Evolutionary conservation across 2,888 invertebrate species (phyloP).

Genomic region (Chesias legatella): DNA sequence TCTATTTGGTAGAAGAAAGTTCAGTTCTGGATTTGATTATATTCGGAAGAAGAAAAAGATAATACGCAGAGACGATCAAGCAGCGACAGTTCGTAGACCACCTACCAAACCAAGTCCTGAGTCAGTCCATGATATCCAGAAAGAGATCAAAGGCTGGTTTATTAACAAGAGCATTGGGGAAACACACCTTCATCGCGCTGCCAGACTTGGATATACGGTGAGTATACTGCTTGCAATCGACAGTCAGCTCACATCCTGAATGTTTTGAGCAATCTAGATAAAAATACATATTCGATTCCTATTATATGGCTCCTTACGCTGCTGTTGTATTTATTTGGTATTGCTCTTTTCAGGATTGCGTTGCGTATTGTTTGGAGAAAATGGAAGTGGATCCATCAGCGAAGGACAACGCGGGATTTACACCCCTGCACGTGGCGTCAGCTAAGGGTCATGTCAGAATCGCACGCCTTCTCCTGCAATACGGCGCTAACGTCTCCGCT

Average conservation of each 20-base stretch:
- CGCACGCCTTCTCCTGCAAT: slow-evolving; percentile 89
- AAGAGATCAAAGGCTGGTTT: slow-evolving; percentile 94
- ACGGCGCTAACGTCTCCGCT: slow-evolving; percentile 95
- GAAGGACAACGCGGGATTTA: slow-evolving; percentile 95
- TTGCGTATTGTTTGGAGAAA: slow-evolving; percentile 93
- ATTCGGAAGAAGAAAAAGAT: slow-evolving; percentile 93
- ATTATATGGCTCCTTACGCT: no score
- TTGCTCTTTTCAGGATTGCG: slow-evolving; percentile 85
- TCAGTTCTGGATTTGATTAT: slow-evolving; percentile 93
- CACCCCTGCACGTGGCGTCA: slow-evolving; percentile 95
- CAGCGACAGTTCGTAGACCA: slow-evolving; percentile 68
- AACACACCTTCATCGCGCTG: slow-evolving; percentile 94
- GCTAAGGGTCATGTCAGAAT: slow-evolving; percentile 93
- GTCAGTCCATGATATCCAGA: slow-evolving; percentile 88
- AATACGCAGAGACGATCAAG: slow-evolving; percentile 75
- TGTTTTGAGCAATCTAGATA: no score
- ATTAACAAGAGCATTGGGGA: slow-evolving; percentile 97
- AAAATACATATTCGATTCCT: no score
- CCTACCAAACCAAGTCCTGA: slow-evolving; percentile 81
- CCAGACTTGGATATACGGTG: slow-evolving; percentile 92
- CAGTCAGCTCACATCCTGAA: no score
- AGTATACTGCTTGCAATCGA: slow-evolving; percentile 45
- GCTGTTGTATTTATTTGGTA: no score
- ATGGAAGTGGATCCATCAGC: slow-evolving; percentile 90
- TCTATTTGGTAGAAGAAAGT: slow-evolving; percentile 85